Evolutionary conservation across 2,797 vertebrate species (phyloP), one percentile per base, ranked within the genome.

Genomic region (Picus viridis): DNA sequence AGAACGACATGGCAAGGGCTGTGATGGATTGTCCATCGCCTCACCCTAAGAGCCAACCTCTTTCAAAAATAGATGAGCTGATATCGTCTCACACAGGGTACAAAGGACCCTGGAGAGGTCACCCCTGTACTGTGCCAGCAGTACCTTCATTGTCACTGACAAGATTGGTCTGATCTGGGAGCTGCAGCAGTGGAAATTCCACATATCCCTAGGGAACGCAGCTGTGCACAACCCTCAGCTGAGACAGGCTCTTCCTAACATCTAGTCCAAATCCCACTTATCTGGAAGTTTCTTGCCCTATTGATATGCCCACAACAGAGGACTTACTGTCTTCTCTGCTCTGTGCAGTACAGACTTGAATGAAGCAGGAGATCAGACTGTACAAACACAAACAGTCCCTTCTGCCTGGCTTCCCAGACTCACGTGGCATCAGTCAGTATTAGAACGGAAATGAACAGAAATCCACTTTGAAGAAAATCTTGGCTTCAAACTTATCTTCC

Each of bases 41-140:
- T 83, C 81, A 92, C 49, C 63, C 61, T 75, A 67, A 75, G 17
- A 90, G 53, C 24, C 82, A 94, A 75, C 57, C 49, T 90, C 67
- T 92, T 81, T 94, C 84, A 85, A 92, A 95, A 94, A 87, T 8
- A 90, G 87, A 95, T 83, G 73, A 93, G 85, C 49, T 83, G 91
- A 64, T 93, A 94, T 30, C 85, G 81, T 24, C 65, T 59, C 8
- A 4, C 56, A 86, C 34, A 72, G 26, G 75, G 91, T 78, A 89
- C 73, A 81, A 78, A 58, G 63, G 77, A 89, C 63, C 70, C 89
- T 67, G 64, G n/a, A 91, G 76, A 93, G 70, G 77, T 89, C 87
- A 94, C 64, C 39, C 26, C 3, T 73, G 76, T 80, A 34, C 53
- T 41, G 27, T 93, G 80, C 63, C 61, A 86, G 67, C 57, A 83